Base-by-base conservation (phyloP, 2,888 invertebrate species). In the Trissoscelio sp. region DNA sequence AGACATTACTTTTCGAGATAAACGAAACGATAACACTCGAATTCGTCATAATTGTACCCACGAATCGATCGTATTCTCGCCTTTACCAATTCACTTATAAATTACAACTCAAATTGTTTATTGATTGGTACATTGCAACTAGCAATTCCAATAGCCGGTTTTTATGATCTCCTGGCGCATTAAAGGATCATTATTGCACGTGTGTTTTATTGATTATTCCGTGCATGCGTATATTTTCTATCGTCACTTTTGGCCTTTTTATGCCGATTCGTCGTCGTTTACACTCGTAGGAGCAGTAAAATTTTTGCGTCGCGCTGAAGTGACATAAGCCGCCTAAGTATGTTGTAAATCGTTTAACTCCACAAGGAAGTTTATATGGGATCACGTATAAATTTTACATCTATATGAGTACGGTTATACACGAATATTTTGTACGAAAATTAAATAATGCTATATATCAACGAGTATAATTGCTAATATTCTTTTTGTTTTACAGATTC, bases 401-500 rank as follows among this genome's bases (percentile, higher is more conserved):
- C 42, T 22, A 4, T 46, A 42, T 48, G 34, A 12, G 20, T 34
- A 20, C 11, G 9, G 7, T 24, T 18, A 51, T 37, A 51, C 34
- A 28, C 42, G 39, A n/a, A 42, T 55, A 66, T 51, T 51, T 12
- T 39, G 20, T 39, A 42, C 20, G 22, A 12, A 37, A 39, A 39
- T 57, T 11, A 39, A n/a, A 24, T n/a, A 18, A 16, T 7, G 39
- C 12, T 22, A 39, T 39, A 58, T 39, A 39, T 58, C 22, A 58
- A 2, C 0, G 1, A 7, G 48, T 48, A 51, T 48, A 39, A 64
- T 51, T 66, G 48, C 2, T 12, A 44, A 31, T 37, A 28, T 20
- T 14, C 11, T 70, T 58, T 69, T 46, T 69, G 3, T 83, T 74
- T 88, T 87, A 14, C 92, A 94, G 92, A 92, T 93, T 78, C 92